A percentile compares a stretch with the other conserved stretches of the same genome.
Conservation (phyloP, 1,140 invertebrate species). For the Chironomus tepperi region DNA sequence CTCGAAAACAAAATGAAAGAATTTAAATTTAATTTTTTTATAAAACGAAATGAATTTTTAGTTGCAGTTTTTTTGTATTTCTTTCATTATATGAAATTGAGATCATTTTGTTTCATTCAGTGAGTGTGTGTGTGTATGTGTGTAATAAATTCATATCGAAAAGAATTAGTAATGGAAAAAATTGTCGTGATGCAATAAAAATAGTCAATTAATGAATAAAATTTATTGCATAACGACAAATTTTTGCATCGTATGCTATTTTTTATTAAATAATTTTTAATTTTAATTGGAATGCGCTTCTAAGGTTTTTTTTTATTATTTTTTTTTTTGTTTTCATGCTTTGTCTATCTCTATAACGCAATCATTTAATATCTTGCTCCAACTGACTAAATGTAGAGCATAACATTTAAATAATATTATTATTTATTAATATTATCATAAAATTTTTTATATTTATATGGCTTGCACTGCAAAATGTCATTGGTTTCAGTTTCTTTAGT, state of each 20-base stretch:
- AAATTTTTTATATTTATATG: not conserved
- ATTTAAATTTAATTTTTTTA: not conserved
- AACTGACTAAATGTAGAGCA: slow-evolving; percentile 8
- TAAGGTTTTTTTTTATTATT: no score
- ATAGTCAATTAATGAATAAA: not conserved
- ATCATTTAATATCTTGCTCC: not conserved
- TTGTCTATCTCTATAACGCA: not conserved
- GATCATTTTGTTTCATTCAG: slow-evolving; percentile 8
- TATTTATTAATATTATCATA: not conserved
- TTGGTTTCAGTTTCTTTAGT: slow-evolving; percentile 21
- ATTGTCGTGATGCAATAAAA: not conserved
- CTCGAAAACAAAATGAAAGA: not conserved
- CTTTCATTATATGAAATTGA: not conserved
- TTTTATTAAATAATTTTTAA: not conserved
- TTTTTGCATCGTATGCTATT: not conserved
- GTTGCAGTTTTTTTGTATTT: not conserved
- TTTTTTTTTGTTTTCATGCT: not conserved
- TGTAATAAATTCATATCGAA: not conserved
- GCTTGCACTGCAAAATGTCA: slow-evolving; percentile 21
- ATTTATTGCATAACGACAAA: not conserved
- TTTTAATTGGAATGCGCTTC: slow-evolving; percentile 12
- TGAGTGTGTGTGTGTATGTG: not conserved
- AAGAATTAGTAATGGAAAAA: not conserved
- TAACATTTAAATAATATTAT: slow-evolving; percentile 21
- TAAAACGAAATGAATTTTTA: no score